These are phyloP conservation scores for Isurus oxyrinchus DNA, from an alignment of 2,113 vertebrate genomes.

Conservation along the genomic window DNA sequence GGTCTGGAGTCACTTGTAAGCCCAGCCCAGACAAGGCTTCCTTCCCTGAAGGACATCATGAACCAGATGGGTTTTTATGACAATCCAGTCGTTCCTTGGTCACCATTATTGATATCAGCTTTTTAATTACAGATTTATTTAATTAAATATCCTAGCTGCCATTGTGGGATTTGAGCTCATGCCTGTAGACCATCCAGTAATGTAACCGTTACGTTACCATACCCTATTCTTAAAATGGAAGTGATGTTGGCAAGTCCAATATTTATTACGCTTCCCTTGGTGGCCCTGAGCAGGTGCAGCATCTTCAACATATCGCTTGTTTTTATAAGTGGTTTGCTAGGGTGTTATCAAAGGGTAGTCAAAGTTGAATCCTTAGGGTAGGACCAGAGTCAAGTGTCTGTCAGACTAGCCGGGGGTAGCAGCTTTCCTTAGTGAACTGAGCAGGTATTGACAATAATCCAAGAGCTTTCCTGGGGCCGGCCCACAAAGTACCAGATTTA, in stretches of 20 bases:
- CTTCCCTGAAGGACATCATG: background rate
- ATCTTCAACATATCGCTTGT: background rate
- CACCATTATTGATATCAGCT: background rate
- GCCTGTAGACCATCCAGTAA: background rate
- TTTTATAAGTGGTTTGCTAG: background rate
- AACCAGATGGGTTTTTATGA: background rate
- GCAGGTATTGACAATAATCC: background rate
- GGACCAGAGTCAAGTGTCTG: background rate
- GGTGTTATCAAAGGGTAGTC: background rate
- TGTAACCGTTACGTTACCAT: background rate
- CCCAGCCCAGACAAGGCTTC: background rate
- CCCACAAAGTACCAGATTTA: background rate
- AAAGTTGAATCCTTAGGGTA: background rate
- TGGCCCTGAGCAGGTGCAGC: background rate
- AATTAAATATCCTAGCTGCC: background rate
- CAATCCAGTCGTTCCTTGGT: background rate
- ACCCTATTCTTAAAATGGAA: background rate
- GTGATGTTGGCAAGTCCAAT: background rate
- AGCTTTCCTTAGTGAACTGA: background rate
- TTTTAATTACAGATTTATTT: background rate
- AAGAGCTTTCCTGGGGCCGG: background rate
- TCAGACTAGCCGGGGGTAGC: too few species aligned
- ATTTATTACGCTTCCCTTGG: background rate
- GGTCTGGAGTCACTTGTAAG: background rate
- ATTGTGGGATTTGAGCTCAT: background rate